Conservation (phyloP, 2,113 vertebrate species). For the Holacanthus passer region DNA sequence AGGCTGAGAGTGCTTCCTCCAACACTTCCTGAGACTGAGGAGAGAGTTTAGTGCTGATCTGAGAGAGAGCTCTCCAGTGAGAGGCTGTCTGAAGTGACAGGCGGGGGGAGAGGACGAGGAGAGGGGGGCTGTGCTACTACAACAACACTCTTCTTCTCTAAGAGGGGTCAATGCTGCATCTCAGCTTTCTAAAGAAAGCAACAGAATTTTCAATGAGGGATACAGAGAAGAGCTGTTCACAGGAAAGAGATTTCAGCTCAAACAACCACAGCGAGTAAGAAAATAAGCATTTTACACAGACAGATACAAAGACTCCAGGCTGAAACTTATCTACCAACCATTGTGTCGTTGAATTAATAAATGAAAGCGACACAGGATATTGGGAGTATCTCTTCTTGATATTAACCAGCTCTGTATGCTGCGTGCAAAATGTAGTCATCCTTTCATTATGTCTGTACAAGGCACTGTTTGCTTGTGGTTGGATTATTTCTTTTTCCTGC, state of each 20-base stretch:
- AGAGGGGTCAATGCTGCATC: slow-evolving; percentile 72
- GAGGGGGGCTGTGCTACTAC: slow-evolving; percentile 18
- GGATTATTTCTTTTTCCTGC: background rate
- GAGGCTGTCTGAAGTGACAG: slow-evolving; percentile 77
- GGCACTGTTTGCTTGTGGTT: background rate
- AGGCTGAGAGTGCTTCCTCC: slow-evolving; percentile 71
- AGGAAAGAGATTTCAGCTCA: slow-evolving; percentile 59
- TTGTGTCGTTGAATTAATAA: slow-evolving; percentile 42
- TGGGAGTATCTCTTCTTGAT: background rate
- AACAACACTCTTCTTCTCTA: slow-evolving; percentile 71
- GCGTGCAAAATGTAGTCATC: background rate
- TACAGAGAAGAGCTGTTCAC: slow-evolving; percentile 69
- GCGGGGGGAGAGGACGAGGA: slow-evolving; percentile 5
- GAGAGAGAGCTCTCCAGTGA: slow-evolving; percentile 74
- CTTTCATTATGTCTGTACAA: background rate
- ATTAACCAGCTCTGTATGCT: background rate
- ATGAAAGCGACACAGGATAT: background rate
- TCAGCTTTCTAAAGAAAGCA: slow-evolving; percentile 71
- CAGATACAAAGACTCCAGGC: slow-evolving; percentile 16
- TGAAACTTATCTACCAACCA: slow-evolving; percentile 47
- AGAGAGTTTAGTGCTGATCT: slow-evolving; percentile 77
- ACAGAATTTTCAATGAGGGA: slow-evolving; percentile 69
- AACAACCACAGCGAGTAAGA: slow-evolving; percentile 47
- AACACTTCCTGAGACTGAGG: slow-evolving; percentile 78
- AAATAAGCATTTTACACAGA: slow-evolving; percentile 59